These are phyloP conservation scores for Trachymyrmex septentrionalis DNA, from an alignment of 1,140 invertebrate species.

Conservation along the genomic window DNA sequence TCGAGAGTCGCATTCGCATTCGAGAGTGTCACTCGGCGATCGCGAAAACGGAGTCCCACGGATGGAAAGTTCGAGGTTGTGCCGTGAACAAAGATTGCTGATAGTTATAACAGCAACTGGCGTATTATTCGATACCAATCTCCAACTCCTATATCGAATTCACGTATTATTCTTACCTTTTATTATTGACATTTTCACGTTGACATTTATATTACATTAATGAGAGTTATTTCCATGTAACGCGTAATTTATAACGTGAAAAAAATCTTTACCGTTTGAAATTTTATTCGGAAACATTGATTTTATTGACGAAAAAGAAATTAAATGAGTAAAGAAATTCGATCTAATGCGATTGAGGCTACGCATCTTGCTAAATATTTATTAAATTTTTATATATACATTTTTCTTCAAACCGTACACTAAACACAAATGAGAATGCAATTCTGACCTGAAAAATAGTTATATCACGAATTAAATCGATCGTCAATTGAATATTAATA, in stretches of 20 bases:
- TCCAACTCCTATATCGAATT: neutral
- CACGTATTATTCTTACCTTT: neutral
- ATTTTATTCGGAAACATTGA: neutral
- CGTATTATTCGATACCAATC: conserved; percentile 17
- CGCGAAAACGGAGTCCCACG: conserved; percentile 55
- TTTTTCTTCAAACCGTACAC: no score
- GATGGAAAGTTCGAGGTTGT: conserved; percentile 51
- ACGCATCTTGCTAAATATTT: no score
- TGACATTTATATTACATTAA: neutral
- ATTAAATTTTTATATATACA: no score
- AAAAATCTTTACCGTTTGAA: neutral
- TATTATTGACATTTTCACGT: neutral
- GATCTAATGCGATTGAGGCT: no score
- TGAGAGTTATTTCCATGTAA: neutral
- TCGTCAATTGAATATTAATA: no score
- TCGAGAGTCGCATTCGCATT: conserved; percentile 49
- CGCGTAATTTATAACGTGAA: neutral
- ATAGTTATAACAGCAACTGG: conserved; percentile 16
- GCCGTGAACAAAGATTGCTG: conserved; percentile 31
- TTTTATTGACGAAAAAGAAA: neutral
- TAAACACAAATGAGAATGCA: no score
- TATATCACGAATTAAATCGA: no score
- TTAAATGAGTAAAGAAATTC: neutral
- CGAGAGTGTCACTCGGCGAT: conserved; percentile 51
- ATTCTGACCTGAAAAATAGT: no score